Evolutionary conservation across 2,113 vertebrate species (phyloP).

Genomic region (Elgaria multicarinata): DNA sequence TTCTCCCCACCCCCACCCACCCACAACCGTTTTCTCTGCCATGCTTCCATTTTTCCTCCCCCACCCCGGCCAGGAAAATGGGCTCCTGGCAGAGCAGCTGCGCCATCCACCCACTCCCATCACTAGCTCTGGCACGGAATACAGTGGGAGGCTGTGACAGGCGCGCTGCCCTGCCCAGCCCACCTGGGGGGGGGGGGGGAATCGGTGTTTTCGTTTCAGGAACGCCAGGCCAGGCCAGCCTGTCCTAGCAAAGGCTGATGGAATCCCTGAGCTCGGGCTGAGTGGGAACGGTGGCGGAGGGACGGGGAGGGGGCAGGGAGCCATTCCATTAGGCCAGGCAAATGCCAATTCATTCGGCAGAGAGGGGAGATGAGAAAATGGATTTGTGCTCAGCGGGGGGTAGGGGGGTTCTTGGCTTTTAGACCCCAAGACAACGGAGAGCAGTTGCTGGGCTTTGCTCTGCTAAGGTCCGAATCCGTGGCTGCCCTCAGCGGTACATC

Average conservation of each 20-base stretch:
- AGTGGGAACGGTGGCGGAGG: slow-evolving; percentile 75
- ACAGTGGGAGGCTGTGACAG: slow-evolving; percentile 62
- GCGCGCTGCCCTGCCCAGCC: not conserved
- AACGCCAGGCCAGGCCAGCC: not conserved
- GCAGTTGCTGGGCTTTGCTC: not conserved
- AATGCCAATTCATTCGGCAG: slow-evolving; percentile 81
- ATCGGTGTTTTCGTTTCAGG: not conserved
- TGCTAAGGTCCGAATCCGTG: too few species aligned
- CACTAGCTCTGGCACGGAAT: slow-evolving; percentile 86
- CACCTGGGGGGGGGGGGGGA: too few species aligned
- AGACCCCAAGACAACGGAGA: not conserved
- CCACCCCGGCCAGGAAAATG: slow-evolving; percentile 78
- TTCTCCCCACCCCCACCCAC: slow-evolving; percentile 46
- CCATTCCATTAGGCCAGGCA: slow-evolving; percentile 97
- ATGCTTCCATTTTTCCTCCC: slow-evolving; percentile 73
- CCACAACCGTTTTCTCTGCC: slow-evolving; percentile 72
- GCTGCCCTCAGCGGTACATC: not conserved
- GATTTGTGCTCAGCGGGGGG: slow-evolving; percentile 63
- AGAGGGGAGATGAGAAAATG: slow-evolving; percentile 75
- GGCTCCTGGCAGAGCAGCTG: slow-evolving; percentile 88
- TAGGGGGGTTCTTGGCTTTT: not conserved
- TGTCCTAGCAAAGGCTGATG: not conserved
- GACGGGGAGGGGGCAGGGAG: slow-evolving; percentile 79
- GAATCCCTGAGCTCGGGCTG: slow-evolving; percentile 40
- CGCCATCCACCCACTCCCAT: slow-evolving; percentile 88